A percentile compares a stretch with the other conserved stretches of the same genome.
Conservation (phyloP, 37 sponge, comb jelly and placozoan species). For the Oscarella lobularis region DNA sequence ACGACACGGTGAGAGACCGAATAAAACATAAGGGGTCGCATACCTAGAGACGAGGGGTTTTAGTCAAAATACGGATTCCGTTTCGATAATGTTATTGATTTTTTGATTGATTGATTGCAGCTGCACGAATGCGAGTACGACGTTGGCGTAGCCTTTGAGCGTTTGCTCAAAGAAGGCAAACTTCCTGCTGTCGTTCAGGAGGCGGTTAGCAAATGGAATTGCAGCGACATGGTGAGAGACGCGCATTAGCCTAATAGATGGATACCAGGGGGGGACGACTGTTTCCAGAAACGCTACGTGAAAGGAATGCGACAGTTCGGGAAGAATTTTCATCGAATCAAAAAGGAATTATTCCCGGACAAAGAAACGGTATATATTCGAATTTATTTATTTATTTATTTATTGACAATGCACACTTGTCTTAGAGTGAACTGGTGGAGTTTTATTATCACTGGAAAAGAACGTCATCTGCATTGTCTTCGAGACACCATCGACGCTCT, state of each 20-base stretch:
- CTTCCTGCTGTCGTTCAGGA: no score
- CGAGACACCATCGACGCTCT: neutral
- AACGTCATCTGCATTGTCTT: neutral
- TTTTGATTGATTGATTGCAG: neutral
- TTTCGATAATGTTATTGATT: neutral
- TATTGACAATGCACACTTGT: neutral
- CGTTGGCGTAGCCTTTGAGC: neutral
- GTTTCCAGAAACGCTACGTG: conserved; percentile 45
- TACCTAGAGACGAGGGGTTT: no score
- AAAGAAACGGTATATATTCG: conserved; percentile 37
- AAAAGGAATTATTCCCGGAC: conserved; percentile 46
- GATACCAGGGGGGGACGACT: no score
- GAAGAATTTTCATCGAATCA: conserved; percentile 65
- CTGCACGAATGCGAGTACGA: neutral
- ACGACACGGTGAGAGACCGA: neutral
- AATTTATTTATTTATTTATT: neutral
- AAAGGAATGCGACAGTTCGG: conserved; percentile 75
- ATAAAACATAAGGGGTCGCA: no score
- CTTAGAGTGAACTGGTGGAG: neutral
- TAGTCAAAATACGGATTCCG: no score
- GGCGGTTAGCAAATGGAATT: no score
- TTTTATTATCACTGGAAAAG: conserved; percentile 10
- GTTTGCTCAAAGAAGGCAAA: neutral
- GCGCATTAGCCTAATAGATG: no score
- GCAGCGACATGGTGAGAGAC: no score